Evolutionary conservation across 2,113 vertebrate species (phyloP).

Genomic region (Pachyramphus minor): DNA sequence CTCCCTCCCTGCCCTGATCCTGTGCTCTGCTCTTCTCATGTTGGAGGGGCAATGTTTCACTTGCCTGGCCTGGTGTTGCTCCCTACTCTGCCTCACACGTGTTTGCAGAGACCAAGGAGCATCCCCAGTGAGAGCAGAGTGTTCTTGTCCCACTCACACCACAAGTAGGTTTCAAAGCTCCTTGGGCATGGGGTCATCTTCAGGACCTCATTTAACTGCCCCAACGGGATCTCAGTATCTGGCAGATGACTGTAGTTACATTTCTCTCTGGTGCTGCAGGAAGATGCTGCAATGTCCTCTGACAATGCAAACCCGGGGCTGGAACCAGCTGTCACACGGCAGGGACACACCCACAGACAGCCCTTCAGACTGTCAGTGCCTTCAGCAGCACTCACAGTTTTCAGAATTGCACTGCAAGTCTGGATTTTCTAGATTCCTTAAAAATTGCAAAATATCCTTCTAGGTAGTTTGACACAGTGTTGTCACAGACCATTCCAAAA

Average conservation of each 20-base stretch:
- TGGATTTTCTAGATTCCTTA: background rate
- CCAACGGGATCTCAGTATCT: background rate
- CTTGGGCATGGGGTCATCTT: background rate
- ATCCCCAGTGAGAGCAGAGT: background rate
- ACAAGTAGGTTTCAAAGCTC: background rate
- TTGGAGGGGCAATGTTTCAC: background rate
- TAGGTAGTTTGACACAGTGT: background rate
- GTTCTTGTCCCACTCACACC: background rate
- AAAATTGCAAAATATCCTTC: background rate
- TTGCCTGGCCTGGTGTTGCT: background rate
- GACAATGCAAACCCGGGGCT: background rate
- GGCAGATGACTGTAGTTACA: rapidly evolving
- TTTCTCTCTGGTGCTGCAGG: background rate
- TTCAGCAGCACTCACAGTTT: background rate
- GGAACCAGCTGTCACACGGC: background rate
- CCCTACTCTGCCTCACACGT: background rate
- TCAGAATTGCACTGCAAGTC: background rate
- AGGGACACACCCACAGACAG: background rate
- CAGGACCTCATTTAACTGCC: background rate
- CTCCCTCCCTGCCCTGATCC: background rate
- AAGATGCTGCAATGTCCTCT: background rate
- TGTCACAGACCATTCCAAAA: background rate
- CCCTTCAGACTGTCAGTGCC: background rate
- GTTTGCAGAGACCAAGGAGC: background rate
- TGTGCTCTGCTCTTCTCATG: background rate